phyloP scores from a whole-genome alignment of 1,140 invertebrate species.

The Eueides isabella region DNA sequence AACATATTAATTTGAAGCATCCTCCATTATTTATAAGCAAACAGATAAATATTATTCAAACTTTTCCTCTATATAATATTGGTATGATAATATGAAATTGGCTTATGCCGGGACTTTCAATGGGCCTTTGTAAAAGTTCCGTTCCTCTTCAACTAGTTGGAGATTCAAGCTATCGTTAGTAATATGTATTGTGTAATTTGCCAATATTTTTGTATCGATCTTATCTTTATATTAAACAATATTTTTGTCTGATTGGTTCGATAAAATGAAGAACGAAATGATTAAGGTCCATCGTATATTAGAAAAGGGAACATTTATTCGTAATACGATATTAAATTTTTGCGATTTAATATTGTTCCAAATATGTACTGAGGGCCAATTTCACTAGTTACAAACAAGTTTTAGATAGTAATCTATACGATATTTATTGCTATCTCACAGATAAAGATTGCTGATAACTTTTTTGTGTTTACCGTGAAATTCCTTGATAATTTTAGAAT shows the following conservation, averaged over 20 bases:
- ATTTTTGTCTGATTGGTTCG: neutral
- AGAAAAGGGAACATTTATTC: too few species aligned
- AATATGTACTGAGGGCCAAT: too few species aligned
- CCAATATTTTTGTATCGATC: constrained; percentile 2
- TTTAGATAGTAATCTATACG: too few species aligned
- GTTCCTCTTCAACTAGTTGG: neutral
- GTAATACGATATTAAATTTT: too few species aligned
- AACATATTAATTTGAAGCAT: neutral
- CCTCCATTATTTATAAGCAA: constrained; percentile 1
- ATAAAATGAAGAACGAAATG: too few species aligned
- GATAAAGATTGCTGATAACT: too few species aligned
- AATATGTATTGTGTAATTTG: neutral
- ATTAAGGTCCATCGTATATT: too few species aligned
- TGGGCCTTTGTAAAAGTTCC: constrained; percentile 9
- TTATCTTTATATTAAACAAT: neutral
- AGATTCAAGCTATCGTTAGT: neutral
- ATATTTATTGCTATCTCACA: too few species aligned
- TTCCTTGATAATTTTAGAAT: too few species aligned
- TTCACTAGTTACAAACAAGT: too few species aligned
- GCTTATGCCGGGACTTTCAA: neutral
- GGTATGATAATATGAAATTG: constrained; percentile 7
- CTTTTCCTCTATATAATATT: constrained; percentile 2
- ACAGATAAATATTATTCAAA: constrained; percentile 8
- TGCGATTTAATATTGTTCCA: too few species aligned
- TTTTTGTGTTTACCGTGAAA: too few species aligned